phyloP scores from a whole-genome alignment of 2,888 invertebrate genomes.

The Drosophila paramelanica region DNA sequence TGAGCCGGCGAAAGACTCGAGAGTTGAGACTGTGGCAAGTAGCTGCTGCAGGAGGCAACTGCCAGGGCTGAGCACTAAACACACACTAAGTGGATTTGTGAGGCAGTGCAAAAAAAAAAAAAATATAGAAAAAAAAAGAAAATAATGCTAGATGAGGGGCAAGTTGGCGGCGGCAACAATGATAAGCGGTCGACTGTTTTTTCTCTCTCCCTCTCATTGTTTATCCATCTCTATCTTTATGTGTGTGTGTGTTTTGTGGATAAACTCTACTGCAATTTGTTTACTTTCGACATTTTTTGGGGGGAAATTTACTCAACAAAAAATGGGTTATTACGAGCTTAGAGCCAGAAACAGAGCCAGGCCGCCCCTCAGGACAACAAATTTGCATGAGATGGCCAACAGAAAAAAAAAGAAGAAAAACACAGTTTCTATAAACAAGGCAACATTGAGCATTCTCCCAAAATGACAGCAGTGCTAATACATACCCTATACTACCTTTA shows the following conservation, averaged over 20 bases:
- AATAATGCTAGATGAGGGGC: conserved; percentile 3
- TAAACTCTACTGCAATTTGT: conserved; percentile 79
- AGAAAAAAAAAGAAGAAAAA: conserved; percentile 22
- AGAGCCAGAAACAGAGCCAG: conserved; percentile 39
- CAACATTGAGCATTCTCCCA: background rate
- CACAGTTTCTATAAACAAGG: conserved; percentile 1
- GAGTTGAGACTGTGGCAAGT: conserved; percentile 14
- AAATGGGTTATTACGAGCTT: conserved; percentile 76
- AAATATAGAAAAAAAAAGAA: conserved; percentile 8
- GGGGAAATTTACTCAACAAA: conserved; percentile 52
- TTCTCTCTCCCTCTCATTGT: conserved; percentile 1
- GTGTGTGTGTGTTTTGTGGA: conserved; percentile 46
- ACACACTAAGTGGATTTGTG: conserved; percentile 79
- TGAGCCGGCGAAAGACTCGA: conserved; percentile 44
- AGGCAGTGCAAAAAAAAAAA: conserved; percentile 19
- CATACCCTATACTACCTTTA: background rate
- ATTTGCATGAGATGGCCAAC: conserved; percentile 64
- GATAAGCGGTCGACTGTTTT: conserved; percentile 59
- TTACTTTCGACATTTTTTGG: conserved; percentile 77
- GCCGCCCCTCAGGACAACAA: conserved; percentile 27
- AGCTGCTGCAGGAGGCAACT: conserved; percentile 6
- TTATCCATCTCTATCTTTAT: conserved; percentile 5
- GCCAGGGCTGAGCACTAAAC: conserved; percentile 49
- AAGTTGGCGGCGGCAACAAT: conserved; percentile 48
- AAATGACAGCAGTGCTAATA: background rate